These are phyloP conservation scores for Plagiodera versicolora DNA, from an alignment of 2,888 invertebrate species.

Conservation along the genomic window DNA sequence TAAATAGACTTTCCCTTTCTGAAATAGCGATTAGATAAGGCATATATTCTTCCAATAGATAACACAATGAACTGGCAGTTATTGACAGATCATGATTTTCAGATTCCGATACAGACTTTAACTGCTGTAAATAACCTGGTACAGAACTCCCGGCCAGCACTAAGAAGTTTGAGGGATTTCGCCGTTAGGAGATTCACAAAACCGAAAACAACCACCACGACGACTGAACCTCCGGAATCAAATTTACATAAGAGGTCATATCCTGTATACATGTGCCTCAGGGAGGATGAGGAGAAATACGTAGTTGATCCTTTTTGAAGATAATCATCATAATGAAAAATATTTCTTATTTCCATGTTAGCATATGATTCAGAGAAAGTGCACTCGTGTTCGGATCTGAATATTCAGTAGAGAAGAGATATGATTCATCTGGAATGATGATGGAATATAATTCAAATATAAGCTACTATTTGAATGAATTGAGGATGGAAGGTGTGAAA, in stretches of 20 bases:
- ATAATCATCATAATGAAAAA: not conserved
- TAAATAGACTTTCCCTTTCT: no score
- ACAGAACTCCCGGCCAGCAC: conserved; percentile 48
- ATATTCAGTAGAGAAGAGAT: no score
- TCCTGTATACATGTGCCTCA: conserved; percentile 28
- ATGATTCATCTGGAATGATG: no score
- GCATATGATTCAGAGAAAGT: no score
- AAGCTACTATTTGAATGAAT: no score
- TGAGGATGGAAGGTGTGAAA: no score
- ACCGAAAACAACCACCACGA: conserved; percentile 21
- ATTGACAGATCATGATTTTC: conserved; percentile 34
- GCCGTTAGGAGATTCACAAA: conserved; percentile 38
- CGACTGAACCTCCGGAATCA: conserved; percentile 22
- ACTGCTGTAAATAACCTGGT: conserved; percentile 50
- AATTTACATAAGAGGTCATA: conserved; percentile 32
- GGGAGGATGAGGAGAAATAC: conserved; percentile 25
- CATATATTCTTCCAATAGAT: no score
- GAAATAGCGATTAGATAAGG: no score
- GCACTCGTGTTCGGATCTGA: no score
- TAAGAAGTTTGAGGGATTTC: conserved; percentile 45
- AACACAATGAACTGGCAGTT: no score
- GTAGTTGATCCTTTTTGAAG: conserved; percentile 1
- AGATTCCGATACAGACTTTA: conserved; percentile 52
- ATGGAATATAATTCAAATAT: no score
- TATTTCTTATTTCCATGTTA: not conserved